Evolutionary conservation across 2,113 vertebrate species (phyloP).

Genomic region (Melierax canorus): DNA sequence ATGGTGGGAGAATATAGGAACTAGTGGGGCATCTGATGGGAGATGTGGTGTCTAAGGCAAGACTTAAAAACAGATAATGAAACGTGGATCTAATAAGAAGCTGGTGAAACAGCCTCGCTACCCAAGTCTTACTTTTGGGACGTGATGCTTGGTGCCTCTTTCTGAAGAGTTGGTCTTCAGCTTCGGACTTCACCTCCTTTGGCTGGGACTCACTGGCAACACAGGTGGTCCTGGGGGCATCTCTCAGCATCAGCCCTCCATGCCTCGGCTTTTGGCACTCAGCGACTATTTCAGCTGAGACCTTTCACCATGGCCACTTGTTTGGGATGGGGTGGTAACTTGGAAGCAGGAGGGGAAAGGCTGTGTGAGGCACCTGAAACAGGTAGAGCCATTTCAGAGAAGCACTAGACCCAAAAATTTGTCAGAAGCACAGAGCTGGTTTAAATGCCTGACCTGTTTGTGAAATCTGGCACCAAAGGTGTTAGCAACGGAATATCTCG

Average conservation of each 20-base stretch:
- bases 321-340: background rate
- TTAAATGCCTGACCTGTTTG: background rate
- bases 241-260: background rate
- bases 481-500: background rate
- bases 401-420: background rate
- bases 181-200: background rate
- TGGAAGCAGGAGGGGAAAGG: background rate
- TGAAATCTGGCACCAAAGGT: background rate
- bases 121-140: background rate
- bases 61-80: background rate
- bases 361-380: background rate
- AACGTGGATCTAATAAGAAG: background rate
- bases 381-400: background rate
- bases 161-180: background rate
- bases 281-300: background rate
- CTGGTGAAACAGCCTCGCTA: background rate
- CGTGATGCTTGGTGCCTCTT: background rate
- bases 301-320: background rate
- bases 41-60: background rate
- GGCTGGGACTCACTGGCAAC: background rate
- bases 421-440: background rate
- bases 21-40: background rate
- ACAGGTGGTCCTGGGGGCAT: background rate
- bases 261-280: background rate
- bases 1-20: background rate